These are phyloP conservation scores for Acarapis woodi DNA, from an alignment of 1,140 invertebrate genomes.

Conservation along the genomic window DNA sequence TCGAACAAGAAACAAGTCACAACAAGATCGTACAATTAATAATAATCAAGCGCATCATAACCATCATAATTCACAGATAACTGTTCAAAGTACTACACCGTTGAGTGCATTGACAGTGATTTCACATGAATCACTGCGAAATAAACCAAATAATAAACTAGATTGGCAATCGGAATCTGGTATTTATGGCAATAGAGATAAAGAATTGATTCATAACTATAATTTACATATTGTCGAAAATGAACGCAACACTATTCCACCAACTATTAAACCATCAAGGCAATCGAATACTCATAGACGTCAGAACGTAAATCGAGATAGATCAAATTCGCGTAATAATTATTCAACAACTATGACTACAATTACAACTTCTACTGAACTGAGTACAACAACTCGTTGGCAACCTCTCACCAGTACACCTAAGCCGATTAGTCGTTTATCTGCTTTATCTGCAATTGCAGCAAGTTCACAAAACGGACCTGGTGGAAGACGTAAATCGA, in stretches of 20 bases:
- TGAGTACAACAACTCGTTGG: not conserved
- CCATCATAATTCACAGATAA: not conserved
- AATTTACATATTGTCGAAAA: no score
- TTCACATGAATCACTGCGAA: not conserved
- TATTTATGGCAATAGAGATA: not conserved
- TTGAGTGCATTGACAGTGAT: not conserved
- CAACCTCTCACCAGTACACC: not conserved
- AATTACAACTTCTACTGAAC: constrained; percentile 3
- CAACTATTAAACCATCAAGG: constrained; percentile 5
- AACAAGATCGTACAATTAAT: not conserved
- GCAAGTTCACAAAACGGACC: not conserved
- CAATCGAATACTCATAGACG: not conserved
- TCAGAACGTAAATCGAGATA: not conserved
- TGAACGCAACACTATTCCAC: constrained; percentile 1
- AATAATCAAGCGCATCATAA: not conserved
- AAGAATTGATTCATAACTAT: no score
- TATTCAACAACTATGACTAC: constrained; percentile 1
- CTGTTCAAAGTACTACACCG: not conserved
- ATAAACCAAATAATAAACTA: not conserved
- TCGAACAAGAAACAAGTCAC: no score
- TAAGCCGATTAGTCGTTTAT: no score
- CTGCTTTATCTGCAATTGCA: not conserved
- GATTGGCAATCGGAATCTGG: not conserved
- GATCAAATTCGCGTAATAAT: not conserved
- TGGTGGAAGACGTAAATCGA: not conserved